Evolutionary conservation across 92 coral and sea anemone species (phyloP).

Genomic region (Ricordea florida): DNA sequence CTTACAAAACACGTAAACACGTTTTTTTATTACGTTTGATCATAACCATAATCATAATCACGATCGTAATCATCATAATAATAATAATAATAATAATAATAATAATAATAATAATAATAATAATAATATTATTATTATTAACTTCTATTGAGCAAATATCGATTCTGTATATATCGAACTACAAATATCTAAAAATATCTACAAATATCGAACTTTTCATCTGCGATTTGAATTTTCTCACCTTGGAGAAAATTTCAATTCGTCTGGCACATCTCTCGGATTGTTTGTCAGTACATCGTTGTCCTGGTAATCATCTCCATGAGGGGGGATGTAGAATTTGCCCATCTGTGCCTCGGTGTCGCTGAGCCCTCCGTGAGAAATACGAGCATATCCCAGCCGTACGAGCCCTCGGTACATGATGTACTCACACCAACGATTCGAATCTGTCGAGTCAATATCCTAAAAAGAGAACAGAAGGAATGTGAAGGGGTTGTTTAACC

Average conservation of each 20-base stretch:
- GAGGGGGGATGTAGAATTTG: conserved; percentile 75
- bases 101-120: background rate
- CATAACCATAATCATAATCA: too few species aligned
- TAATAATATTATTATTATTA: background rate
- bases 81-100: background rate
- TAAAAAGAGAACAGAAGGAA: background rate
- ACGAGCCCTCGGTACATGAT: conserved; percentile 91
- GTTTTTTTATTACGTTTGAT: too few species aligned
- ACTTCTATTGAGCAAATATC: too few species aligned
- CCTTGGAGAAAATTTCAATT: conserved; percentile 79
- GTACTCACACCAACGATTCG: conserved; percentile 95
- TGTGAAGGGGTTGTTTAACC: background rate
- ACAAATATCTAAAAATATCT: too few species aligned
- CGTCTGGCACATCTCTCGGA: conserved; percentile 63
- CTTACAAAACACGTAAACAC: too few species aligned
- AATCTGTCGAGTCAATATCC: conserved; percentile 91
- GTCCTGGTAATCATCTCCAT: conserved; percentile 60
- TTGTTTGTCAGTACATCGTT: conserved; percentile 66
- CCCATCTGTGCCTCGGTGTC: conserved; percentile 98
- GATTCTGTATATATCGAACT: too few species aligned
- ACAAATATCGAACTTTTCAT: too few species aligned
- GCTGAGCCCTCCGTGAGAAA: conserved; percentile 98
- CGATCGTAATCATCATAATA: too few species aligned
- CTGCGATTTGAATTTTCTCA: too few species aligned
- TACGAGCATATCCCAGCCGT: conserved; percentile 90